phyloP scores from a whole-genome alignment of 2,888 invertebrate genomes.

The Meiosimyza platycephala region DNA sequence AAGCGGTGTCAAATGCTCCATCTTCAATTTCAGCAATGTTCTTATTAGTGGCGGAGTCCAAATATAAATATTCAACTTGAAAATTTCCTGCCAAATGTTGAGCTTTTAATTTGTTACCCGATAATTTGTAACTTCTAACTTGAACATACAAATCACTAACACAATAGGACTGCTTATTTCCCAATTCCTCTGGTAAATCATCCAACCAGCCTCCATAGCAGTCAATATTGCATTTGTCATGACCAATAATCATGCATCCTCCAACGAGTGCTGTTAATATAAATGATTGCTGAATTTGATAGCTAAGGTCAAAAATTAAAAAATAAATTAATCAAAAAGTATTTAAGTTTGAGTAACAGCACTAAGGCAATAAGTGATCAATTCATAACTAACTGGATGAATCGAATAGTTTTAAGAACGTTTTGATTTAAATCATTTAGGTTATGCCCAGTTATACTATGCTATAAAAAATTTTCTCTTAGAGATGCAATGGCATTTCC shows the following conservation, averaged over 20 bases:
- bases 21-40: slow-evolving; percentile 43
- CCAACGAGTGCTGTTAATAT: neutral
- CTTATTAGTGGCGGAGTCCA: slow-evolving; percentile 38
- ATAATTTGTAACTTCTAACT: slow-evolving; percentile 44
- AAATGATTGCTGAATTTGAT: too few relatives aligned
- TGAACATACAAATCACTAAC: slow-evolving; percentile 32
- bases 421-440: too few relatives aligned
- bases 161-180: slow-evolving; percentile 26
- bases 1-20: slow-evolving; percentile 46
- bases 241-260: neutral
- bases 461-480: too few relatives aligned
- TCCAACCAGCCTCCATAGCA: slow-evolving; percentile 35
- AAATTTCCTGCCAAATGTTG: slow-evolving; percentile 42
- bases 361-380: too few relatives aligned
- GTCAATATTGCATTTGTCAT: slow-evolving; percentile 30
- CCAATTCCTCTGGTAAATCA: slow-evolving; percentile 30
- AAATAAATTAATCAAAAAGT: too few relatives aligned
- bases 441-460: too few relatives aligned
- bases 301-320: too few relatives aligned
- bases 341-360: too few relatives aligned
- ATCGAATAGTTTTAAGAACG: too few relatives aligned
- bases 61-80: slow-evolving; percentile 40
- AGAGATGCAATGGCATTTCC: too few relatives aligned
- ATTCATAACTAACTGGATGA: too few relatives aligned
- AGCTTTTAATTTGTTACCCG: slow-evolving; percentile 33